Evolutionary conservation across 2,113 vertebrate species (phyloP), one percentile per base, ranked within the genome.

Genomic region (Fulica atra): DNA sequence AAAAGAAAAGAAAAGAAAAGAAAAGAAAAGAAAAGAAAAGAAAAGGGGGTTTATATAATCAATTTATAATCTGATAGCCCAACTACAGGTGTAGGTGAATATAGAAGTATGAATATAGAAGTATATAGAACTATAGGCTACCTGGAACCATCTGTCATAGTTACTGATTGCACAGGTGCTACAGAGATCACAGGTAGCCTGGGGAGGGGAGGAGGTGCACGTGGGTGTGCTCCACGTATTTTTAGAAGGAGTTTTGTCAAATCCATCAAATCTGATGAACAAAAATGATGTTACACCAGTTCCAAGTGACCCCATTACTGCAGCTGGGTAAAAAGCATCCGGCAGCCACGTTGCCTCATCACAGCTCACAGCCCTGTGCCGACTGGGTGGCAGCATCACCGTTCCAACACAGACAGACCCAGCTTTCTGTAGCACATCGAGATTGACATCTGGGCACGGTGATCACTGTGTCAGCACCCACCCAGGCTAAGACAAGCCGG

Each of bases 401-500:
- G 54, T 14, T 36, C 54, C 64, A 25, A 59, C 0, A 1, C 54
- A 77, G 44, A 24, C 40, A 86, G 54, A 26, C 25, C 5, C 11
- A 8, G 46, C 44, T 63, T 53, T 69, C 74, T 82, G 54, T 4
- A 1, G 11, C 61, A 79, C 5, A 12, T 16, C 31, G 9, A 16
- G 7, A 18, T 24, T 19, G 51, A 13, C 14, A 21, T 51, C 33
- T 42, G 69, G 53, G 10, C 31, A 46, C 28, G 26, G 51, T 28
- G 51, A 28, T 15, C 51, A 5, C 51, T 53, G 26, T 15, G 28
- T 11, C 59, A 60, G 11, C 35, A 14, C 7, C 17, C 54, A 53
- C 21, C 16, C 2, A 0, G 31, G 16, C 35, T 25, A 29, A 74
- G 57, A 36, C 0, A 6, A 60, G 38, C 10, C 0, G 0, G 38